Base-by-base conservation (phyloP, 2,888 invertebrate genomes). In the Alloscopus bannaensis region DNA sequence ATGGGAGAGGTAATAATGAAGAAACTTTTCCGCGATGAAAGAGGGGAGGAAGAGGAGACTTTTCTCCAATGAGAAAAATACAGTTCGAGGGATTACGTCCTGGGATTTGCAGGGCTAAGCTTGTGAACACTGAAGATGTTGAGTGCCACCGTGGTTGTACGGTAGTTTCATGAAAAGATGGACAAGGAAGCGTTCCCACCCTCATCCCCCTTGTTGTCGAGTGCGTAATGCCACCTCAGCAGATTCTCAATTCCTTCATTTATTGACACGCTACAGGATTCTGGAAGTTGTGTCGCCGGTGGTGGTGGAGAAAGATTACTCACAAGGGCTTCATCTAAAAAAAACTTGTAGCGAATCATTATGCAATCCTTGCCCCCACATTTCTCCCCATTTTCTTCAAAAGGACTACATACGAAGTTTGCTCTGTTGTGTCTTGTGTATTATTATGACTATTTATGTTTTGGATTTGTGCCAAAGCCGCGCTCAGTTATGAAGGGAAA, bases 1-100 rank as follows among this genome's bases (percentile, higher is more conserved):
- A 71, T 71, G 60, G 71, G 71, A 60, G 60, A 50, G 13, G 60
- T 47, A 60, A 60, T 60, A 71, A 60, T 71, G 60, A 71, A 60
- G 71, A 70, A 70, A 47, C 47, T 70, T 57, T 70, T 22, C 2
- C 11, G 50, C 6, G 26, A 13, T 64, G 20, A 31, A 36, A n/a
- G n/a, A n/a, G n/a, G n/a, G n/a, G n/a, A n/a, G n/a, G n/a, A n/a
- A n/a, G n/a, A n/a, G n/a, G n/a, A n/a, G n/a, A n/a, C n/a, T n/a
- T n/a, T 36, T 36, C 8, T 13, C 16, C 20, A 3, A 36, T 36
- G 60, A 6, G 26, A 6, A 24, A 29, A 24, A 18, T 24, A 45
- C 6, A 36, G 36, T 8, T 6, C 4, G 47, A 47, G 47, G 71
- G 60, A 60, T 71, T 60, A 62, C 20, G 60, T 4, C 24, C 22